A percentile compares a stretch with the other conserved stretches of the same genome.
These are phyloP conservation scores for Aradophagus sp. DNA, from an alignment of 1,140 invertebrate species.

Conservation along the genomic window DNA sequence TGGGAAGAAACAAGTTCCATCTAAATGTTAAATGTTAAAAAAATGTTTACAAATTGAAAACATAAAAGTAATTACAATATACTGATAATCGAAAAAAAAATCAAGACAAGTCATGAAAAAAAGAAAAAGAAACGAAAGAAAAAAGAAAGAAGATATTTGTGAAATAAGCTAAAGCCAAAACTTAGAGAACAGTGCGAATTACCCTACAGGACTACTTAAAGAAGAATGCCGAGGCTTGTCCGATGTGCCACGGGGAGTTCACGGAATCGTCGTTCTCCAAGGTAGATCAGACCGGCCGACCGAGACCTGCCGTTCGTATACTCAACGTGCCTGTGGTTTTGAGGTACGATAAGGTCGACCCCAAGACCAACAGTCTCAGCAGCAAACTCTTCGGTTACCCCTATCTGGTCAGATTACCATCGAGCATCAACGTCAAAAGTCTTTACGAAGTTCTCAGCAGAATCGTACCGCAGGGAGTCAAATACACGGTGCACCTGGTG, in stretches of 20 bases:
- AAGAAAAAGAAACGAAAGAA: no score
- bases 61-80: no score
- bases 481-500: slow-evolving; percentile 75
- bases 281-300: slow-evolving; percentile 66
- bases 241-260: slow-evolving; percentile 62
- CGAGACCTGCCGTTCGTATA: slow-evolving; percentile 71
- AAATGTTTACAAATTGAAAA: no score
- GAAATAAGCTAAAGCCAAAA: slow-evolving; percentile 63
- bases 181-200: slow-evolving; percentile 63
- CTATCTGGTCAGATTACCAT: slow-evolving; percentile 77
- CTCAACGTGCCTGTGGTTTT: slow-evolving; percentile 78
- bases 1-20: no score
- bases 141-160: no score
- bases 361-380: slow-evolving; percentile 73
- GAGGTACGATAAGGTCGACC: slow-evolving; percentile 75
- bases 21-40: no score
- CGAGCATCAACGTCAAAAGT: slow-evolving; percentile 74
- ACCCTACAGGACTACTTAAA: slow-evolving; percentile 70
- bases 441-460: slow-evolving; percentile 75
- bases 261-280: slow-evolving; percentile 65
- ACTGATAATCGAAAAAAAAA: no score
- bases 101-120: no score
- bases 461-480: slow-evolving; percentile 72
- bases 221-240: slow-evolving; percentile 63
- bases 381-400: slow-evolving; percentile 78